These are phyloP conservation scores for Leptinotarsa texana DNA, from an alignment of 1,140 invertebrate species.

Conservation along the genomic window DNA sequence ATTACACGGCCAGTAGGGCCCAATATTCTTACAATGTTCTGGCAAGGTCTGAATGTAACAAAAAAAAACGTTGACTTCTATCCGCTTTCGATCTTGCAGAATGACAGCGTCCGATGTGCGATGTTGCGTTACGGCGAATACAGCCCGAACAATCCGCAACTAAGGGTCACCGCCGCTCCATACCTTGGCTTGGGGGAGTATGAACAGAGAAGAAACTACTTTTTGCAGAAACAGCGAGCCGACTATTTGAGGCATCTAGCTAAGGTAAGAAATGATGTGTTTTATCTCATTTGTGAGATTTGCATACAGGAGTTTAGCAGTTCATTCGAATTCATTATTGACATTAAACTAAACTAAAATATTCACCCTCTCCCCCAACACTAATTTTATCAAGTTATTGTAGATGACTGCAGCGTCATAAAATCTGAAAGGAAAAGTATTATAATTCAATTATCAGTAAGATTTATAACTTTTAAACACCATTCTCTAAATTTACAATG, in stretches of 20 bases:
- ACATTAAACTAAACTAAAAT: too few relatives aligned
- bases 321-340: not conserved
- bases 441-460: too few relatives aligned
- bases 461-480: too few relatives aligned
- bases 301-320: not conserved
- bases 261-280: constrained; percentile 51
- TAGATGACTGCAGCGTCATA: too few relatives aligned
- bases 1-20: too few relatives aligned
- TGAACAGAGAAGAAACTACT: constrained; percentile 58
- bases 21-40: too few relatives aligned
- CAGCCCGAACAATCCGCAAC: constrained; percentile 61
- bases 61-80: not conserved
- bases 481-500: too few relatives aligned
- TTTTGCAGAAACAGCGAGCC: constrained; percentile 57
- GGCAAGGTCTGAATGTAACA: not conserved
- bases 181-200: constrained; percentile 62
- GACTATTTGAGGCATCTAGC: constrained; percentile 61
- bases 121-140: constrained; percentile 64
- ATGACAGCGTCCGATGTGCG: constrained; percentile 43
- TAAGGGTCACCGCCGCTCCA: constrained; percentile 57
- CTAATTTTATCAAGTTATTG: too few relatives aligned
- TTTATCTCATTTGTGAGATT: not conserved
- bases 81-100: constrained; percentile 29
- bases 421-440: too few relatives aligned
- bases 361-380: too few relatives aligned